Percentiles rank a stretch among this genome's conserved stretches.
phyloP scores from a whole-genome alignment of 2,113 vertebrate genomes.

The Orientallactaga bullata region DNA sequence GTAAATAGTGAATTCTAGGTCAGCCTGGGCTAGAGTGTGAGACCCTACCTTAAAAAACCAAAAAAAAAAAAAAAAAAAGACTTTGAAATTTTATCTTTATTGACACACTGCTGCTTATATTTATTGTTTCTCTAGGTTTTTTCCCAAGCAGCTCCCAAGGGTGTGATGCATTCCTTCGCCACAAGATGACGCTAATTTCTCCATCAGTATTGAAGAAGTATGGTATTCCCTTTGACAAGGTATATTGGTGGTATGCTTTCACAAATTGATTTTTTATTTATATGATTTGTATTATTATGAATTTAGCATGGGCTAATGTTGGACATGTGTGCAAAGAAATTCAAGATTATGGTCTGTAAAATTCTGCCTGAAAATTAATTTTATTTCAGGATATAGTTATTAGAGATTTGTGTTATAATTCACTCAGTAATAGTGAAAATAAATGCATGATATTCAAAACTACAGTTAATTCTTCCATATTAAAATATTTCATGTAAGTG shows the following conservation, averaged over 20 bases:
- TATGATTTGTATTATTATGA: slow-evolving; percentile 11
- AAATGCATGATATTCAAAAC: background rate
- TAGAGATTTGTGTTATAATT: slow-evolving; percentile 8
- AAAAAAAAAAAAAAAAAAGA: too few species aligned
- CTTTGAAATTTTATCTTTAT: slow-evolving; percentile 7
- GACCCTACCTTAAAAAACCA: too few species aligned
- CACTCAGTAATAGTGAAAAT: slow-evolving; percentile 47
- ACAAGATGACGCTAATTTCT: slow-evolving; percentile 99
- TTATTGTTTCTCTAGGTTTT: slow-evolving; percentile 90
- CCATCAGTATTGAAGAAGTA: slow-evolving; percentile 97
- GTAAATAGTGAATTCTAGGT: too few species aligned
- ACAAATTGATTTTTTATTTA: slow-evolving; percentile 21
- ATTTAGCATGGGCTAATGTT: background rate
- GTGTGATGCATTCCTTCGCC: slow-evolving; percentile 98
- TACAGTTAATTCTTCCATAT: background rate
- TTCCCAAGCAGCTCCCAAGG: slow-evolving; percentile 96
- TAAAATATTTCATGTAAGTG: background rate
- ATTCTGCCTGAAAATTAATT: slow-evolving; percentile 19
- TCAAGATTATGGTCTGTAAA: slow-evolving; percentile 39
- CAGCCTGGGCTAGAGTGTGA: too few species aligned
- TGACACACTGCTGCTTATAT: background rate
- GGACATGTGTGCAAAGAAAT: background rate
- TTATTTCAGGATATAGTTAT: slow-evolving; percentile 53
- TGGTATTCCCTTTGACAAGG: slow-evolving; percentile 99
- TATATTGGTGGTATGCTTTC: slow-evolving; percentile 79